Conservation (phyloP, 1,140 invertebrate species). For the Macrostomum lignano region DNA sequence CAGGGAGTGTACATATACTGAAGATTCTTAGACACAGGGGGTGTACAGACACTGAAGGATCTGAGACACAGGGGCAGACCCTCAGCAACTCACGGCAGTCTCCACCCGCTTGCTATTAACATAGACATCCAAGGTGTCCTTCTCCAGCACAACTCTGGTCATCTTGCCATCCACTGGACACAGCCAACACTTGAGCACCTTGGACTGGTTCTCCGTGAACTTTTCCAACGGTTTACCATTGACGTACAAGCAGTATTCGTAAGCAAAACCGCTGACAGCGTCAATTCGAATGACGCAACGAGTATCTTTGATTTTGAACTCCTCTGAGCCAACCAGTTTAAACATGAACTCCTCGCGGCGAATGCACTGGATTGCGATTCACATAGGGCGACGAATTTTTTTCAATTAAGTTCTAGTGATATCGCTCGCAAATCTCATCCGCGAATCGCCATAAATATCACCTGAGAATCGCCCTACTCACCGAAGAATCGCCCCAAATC, state of each 20-base stretch:
- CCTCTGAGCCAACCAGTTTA: no score
- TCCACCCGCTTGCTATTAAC: slow-evolving; percentile 42
- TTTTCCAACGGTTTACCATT: slow-evolving; percentile 41
- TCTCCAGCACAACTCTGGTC: slow-evolving; percentile 42
- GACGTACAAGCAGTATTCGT: slow-evolving; percentile 40
- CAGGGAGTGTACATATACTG: no score
- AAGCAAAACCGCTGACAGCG: slow-evolving; percentile 45
- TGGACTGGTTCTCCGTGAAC: slow-evolving; percentile 44
- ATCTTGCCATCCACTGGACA: slow-evolving; percentile 21
- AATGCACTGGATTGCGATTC: no score
- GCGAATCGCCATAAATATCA: no score
- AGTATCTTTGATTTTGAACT: slow-evolving; percentile 33
- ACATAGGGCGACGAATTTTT: no score
- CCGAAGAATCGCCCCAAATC: no score
- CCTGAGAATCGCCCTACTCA: no score
- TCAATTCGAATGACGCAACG: slow-evolving; percentile 38
- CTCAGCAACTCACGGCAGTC: slow-evolving; percentile 28
- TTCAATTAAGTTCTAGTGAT: no score
- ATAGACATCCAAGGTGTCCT: slow-evolving; percentile 45
- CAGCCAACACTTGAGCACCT: slow-evolving; percentile 38
- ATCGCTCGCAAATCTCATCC: no score
- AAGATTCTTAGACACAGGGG: no score
- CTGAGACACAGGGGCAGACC: background rate
- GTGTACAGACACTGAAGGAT: no score
- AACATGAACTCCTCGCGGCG: no score